Evolutionary conservation across 2,797 vertebrate species (phyloP).

Genomic region (Nannoperca australis): DNA sequence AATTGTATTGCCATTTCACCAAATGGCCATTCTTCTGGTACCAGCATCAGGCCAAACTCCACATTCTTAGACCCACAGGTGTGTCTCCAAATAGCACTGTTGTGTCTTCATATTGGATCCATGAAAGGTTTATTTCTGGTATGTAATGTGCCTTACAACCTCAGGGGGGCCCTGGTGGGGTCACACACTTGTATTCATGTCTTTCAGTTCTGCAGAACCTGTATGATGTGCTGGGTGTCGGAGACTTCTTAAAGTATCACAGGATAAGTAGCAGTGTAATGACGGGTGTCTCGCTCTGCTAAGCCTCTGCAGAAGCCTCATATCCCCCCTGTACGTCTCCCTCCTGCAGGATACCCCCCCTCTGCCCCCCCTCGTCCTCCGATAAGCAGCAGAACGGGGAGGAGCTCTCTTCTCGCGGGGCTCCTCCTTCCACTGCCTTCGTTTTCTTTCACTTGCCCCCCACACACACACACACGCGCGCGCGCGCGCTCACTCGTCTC

Average conservation of each 20-base stretch:
- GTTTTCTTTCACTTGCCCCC: constrained; percentile 45
- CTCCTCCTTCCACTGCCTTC: constrained; percentile 56
- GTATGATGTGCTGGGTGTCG: fast-evolving
- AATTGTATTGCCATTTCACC: no score
- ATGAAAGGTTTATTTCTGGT: not conserved
- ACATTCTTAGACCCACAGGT: no score
- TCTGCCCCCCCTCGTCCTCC: constrained; percentile 16
- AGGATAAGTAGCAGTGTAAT: not conserved
- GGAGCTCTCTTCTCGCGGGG: constrained; percentile 61
- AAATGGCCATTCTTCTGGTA: no score
- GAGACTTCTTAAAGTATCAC: not conserved
- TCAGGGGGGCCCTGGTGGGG: constrained; percentile 15
- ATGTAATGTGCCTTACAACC: constrained; percentile 8
- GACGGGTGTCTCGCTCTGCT: not conserved
- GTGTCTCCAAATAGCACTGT: not conserved
- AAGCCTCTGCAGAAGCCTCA: not conserved
- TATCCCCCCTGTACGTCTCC: constrained; percentile 21
- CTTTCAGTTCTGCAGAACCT: constrained; percentile 1
- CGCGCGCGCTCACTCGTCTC: constrained; percentile 4
- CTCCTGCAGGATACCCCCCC: not conserved
- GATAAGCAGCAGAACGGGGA: constrained; percentile 69
- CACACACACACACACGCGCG: not conserved
- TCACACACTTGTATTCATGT: not conserved
- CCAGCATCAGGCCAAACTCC: no score
- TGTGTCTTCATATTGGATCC: not conserved